Evolutionary conservation across 23 tunicate species (phyloP).

Genomic region (Ascidia mentula): DNA sequence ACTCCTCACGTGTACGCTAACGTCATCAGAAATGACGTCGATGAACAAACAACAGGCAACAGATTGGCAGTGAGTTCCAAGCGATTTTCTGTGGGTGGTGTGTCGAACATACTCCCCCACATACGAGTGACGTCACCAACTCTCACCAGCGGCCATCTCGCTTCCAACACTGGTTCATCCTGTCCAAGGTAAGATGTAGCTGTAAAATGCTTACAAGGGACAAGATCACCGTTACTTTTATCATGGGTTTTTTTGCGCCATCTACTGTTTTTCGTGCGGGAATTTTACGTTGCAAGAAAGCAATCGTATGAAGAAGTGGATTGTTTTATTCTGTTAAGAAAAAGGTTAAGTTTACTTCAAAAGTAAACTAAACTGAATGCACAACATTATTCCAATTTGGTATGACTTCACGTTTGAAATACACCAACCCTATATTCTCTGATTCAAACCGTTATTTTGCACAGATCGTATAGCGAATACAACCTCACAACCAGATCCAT

Average conservation of each 20-base stretch:
- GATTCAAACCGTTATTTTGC: background rate
- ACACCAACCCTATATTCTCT: too few relatives aligned
- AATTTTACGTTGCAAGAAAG: too few relatives aligned
- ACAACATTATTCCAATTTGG: too few relatives aligned
- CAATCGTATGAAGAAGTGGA: too few relatives aligned
- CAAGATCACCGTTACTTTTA: too few relatives aligned
- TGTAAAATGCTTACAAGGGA: background rate
- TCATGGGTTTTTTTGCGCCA: too few relatives aligned
- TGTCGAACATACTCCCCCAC: background rate
- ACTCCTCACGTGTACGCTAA: slow-evolving; percentile 1
- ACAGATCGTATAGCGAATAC: background rate
- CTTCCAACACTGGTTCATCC: background rate
- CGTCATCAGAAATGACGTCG: background rate
- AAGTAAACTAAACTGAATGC: too few relatives aligned
- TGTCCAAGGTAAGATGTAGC: background rate
- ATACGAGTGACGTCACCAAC: background rate
- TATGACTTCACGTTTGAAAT: too few relatives aligned
- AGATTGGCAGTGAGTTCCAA: background rate
- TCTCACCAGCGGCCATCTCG: background rate
- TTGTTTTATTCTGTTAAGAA: too few relatives aligned
- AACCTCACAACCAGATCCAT: background rate
- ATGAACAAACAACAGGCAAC: background rate
- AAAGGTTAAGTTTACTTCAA: too few relatives aligned
- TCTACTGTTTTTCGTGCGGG: too few relatives aligned
- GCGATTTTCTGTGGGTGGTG: background rate